Percentiles rank a stretch among this genome's conserved stretches.
Conservation (phyloP, 2,888 invertebrate genomes). For the Luffia ferchaultella region DNA sequence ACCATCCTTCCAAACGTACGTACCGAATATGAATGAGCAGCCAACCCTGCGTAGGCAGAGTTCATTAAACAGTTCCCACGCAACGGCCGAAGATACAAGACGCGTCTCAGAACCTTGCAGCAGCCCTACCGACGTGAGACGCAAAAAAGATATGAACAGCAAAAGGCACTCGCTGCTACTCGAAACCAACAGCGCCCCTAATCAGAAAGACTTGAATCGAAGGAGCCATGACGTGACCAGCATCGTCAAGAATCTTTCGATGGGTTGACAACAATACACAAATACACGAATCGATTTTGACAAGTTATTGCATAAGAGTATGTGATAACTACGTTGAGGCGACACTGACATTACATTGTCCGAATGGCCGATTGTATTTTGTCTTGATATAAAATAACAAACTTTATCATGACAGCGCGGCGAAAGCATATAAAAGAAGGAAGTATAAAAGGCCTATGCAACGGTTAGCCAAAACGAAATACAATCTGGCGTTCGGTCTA, state of each 20-base stretch:
- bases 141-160: slow-evolving; percentile 44
- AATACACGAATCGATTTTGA: neutral
- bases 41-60: slow-evolving; percentile 14
- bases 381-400: no score
- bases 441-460: no score
- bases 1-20: slow-evolving; percentile 58
- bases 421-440: no score
- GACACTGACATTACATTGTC: no score
- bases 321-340: no score
- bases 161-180: slow-evolving; percentile 55
- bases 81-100: slow-evolving; percentile 30
- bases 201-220: slow-evolving; percentile 37
- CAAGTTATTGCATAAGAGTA: neutral
- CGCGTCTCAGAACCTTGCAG: slow-evolving; percentile 52
- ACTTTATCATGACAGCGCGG: no score
- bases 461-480: neutral
- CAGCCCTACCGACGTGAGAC: slow-evolving; percentile 34
- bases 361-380: no score
- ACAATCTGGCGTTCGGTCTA: neutral
- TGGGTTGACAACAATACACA: slow-evolving; percentile 38
- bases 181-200: slow-evolving; percentile 41
- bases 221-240: slow-evolving; percentile 44
- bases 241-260: slow-evolving; percentile 47
- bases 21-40: slow-evolving; percentile 38
- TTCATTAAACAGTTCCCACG: slow-evolving; percentile 27